Percentiles rank a stretch among this genome's conserved stretches.
These are phyloP conservation scores for Mimachlamys varia DNA, from an alignment of 2,888 invertebrate species.

Conservation along the genomic window DNA sequence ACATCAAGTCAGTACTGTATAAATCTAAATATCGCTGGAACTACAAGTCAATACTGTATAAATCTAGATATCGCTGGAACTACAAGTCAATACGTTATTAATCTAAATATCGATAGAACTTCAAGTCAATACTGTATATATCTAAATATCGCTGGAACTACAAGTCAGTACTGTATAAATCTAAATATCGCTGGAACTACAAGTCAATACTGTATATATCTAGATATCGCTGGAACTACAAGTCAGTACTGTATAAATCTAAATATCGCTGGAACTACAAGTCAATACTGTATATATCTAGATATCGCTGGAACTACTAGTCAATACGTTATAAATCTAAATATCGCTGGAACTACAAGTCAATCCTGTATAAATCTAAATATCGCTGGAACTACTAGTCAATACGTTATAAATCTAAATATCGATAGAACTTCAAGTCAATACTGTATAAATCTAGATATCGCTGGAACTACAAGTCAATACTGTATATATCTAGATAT, in stretches of 20 bases:
- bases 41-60: background rate
- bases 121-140: background rate
- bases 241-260: background rate
- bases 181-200: background rate
- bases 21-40: background rate
- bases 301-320: background rate
- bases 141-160: background rate
- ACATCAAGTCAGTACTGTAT: background rate
- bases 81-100: background rate
- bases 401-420: background rate
- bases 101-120: background rate
- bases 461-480: background rate
- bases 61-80: background rate
- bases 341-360: background rate
- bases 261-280: background rate
- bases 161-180: background rate
- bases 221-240: background rate
- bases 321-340: background rate
- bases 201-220: background rate
- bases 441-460: background rate
- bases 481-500: background rate
- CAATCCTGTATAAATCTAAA: background rate
- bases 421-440: background rate
- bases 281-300: background rate
- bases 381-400: background rate